phyloP scores from a whole-genome alignment of 2,113 vertebrate species.

The Rattus rattus region DNA sequence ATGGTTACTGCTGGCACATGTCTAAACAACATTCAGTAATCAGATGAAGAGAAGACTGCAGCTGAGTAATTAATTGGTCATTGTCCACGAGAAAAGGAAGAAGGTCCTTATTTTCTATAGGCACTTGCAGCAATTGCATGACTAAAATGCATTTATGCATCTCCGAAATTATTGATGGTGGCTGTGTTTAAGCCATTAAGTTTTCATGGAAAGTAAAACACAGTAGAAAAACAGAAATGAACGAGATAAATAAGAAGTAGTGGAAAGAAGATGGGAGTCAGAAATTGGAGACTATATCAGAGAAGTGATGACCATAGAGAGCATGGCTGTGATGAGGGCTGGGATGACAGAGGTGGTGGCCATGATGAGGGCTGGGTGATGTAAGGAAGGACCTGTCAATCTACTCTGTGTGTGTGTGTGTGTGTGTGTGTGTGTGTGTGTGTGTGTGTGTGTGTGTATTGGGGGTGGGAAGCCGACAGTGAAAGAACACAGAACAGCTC shows the following conservation, averaged over 20 bases:
- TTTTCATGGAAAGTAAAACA: background rate
- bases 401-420: background rate
- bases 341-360: background rate
- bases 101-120: background rate
- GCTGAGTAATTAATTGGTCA: background rate
- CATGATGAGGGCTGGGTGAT: background rate
- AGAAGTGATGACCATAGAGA: background rate
- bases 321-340: background rate
- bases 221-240: background rate
- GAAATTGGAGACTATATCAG: background rate
- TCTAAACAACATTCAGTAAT: background rate
- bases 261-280: background rate
- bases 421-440: background rate
- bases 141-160: background rate
- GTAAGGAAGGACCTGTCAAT: background rate
- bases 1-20: background rate
- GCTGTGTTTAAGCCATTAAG: background rate
- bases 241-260: background rate
- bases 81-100: background rate
- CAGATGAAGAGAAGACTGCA: background rate
- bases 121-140: background rate
- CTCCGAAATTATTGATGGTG: background rate
- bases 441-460: background rate
- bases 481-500: background rate
- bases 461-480: background rate